Base-by-base conservation (phyloP, 2,113 vertebrate species). In the Canis aureus region DNA sequence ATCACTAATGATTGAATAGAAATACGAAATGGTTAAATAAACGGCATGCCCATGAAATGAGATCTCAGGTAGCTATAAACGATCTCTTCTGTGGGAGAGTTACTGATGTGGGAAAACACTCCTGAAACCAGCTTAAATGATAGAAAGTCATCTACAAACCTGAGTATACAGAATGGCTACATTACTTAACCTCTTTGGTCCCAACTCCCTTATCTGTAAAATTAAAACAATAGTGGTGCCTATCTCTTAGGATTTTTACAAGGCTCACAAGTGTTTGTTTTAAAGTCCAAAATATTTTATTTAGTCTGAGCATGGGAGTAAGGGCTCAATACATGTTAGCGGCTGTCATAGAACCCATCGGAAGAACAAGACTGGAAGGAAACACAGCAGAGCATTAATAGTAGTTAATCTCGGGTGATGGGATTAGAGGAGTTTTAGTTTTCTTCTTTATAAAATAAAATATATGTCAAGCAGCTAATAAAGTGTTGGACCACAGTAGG, bases 401-500 rank as follows among this genome's bases (percentile, higher is more conserved):
- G 74, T 32, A 32, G 53, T 27, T 83, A 22, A 73, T 66, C 35
- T 73, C 12, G 23, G 27, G 59, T 35, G 29, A 27, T n/a, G 20
- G 19, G 11, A 91, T 83, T 55, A 55, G 0, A 71, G 82, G 22
- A 60, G 29, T 51, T 84, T 93, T 59, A 29, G 76, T 35, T 85
- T 85, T 91, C 23, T 43, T 93, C 57, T 93, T 84, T 84, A 71
- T 82, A 91, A 57, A 96, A n/a, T 43, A 55, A 84, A 79, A 78
- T 67, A 66, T 29, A 27, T 66, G 8, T 64, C 89, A 86, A 87
- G 49, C 25, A 27, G 20, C 5, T 53, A 49, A 53, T 67, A n/a
- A 23, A 55, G 69, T 62, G 16, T 19, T 69, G 43, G 64, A 20
- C 43, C n/a, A 51, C 11, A n/a, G 74, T 51, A 59, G 38, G 43